Evolutionary conservation across 2,888 invertebrate genomes (phyloP).

Genomic region (Ceriagrion tenellum): DNA sequence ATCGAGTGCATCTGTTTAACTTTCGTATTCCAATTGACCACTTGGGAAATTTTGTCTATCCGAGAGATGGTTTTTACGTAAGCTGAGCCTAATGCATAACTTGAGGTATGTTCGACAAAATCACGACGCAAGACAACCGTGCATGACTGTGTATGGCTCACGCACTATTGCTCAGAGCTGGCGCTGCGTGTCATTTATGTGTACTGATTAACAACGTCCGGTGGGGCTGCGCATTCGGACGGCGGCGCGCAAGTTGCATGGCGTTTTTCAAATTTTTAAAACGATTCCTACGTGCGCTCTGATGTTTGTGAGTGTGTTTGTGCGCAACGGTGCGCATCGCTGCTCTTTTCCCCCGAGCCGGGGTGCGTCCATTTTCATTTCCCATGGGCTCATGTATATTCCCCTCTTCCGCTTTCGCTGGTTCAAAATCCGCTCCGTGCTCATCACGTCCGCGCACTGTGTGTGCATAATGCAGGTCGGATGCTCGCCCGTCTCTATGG

Average conservation of each 20-base stretch:
- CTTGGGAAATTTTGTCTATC: no score
- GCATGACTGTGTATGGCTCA: not conserved
- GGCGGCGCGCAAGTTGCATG: not conserved
- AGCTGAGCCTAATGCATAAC: no score
- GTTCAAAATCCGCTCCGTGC: not conserved
- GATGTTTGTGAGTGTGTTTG: not conserved
- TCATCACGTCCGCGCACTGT: not conserved
- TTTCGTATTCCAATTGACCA: no score
- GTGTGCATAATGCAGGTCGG: conserved; percentile 59
- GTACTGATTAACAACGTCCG: not conserved
- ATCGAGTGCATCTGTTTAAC: no score
- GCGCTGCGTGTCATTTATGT: not conserved
- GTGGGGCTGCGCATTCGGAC: not conserved
- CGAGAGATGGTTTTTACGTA: no score
- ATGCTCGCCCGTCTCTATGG: not conserved
- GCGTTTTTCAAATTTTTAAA: not conserved
- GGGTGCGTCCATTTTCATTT: not conserved
- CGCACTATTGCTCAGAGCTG: not conserved
- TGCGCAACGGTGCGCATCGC: not conserved
- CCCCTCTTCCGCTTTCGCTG: not conserved
- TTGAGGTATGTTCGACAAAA: not conserved
- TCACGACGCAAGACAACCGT: not conserved
- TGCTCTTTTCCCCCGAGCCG: not conserved
- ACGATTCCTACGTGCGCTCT: not conserved
- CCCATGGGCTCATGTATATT: not conserved